Evolutionary conservation across 2,113 vertebrate genomes (phyloP).

Genomic region (Xiphias gladius): DNA sequence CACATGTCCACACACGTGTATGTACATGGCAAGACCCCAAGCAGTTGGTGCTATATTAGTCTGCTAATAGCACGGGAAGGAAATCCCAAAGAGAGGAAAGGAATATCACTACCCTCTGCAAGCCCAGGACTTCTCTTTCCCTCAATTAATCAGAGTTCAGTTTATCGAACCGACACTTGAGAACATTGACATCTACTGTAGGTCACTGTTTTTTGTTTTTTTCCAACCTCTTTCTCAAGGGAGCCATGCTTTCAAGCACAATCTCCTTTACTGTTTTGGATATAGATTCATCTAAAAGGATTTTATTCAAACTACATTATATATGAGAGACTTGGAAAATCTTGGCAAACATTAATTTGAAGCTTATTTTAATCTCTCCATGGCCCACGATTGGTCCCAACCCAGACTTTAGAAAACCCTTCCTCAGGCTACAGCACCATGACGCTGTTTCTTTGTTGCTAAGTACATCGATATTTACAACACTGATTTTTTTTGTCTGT

Average conservation of each 20-base stretch:
- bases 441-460: constrained; percentile 29
- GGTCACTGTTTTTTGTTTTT: constrained; percentile 11
- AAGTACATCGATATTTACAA: constrained; percentile 18
- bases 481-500: constrained; percentile 13
- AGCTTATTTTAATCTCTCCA: constrained; percentile 36
- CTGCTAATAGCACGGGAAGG: constrained; percentile 25
- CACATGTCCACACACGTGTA: constrained; percentile 65
- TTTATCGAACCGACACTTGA: constrained; percentile 48
- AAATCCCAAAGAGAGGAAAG: constrained; percentile 38
- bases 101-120: constrained; percentile 26
- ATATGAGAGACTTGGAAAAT: constrained; percentile 39
- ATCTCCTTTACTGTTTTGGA: constrained; percentile 16
- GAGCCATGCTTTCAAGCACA: constrained; percentile 20
- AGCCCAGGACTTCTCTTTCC: constrained; percentile 30
- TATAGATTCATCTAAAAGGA: constrained; percentile 25
- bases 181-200: constrained; percentile 32
- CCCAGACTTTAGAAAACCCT: constrained; percentile 18
- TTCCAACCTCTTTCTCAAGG: not conserved
- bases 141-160: constrained; percentile 61
- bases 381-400: constrained; percentile 11
- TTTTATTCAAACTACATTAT: constrained; percentile 16
- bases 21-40: constrained; percentile 27
- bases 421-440: constrained; percentile 2
- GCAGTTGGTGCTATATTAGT: constrained; percentile 43
- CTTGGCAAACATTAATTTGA: constrained; percentile 43